A percentile compares a stretch with the other conserved stretches of the same genome.
These are phyloP conservation scores for Podiceps cristatus DNA, from an alignment of 2,113 vertebrate genomes.

Conservation along the genomic window DNA sequence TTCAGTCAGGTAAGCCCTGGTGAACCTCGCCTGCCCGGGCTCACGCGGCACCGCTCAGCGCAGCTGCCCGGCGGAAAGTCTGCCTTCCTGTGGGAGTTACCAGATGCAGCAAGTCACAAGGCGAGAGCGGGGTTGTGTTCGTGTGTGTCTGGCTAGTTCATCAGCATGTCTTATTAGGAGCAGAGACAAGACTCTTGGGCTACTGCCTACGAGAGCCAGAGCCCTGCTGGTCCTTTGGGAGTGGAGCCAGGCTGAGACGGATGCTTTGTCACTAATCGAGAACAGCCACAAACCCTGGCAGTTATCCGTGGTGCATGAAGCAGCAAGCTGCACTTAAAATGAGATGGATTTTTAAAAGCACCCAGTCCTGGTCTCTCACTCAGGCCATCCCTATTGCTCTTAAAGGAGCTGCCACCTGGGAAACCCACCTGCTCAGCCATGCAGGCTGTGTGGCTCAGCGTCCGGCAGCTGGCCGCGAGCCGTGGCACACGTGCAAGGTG, in stretches of 20 bases:
- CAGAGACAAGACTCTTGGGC: background rate
- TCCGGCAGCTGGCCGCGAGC: accelerated
- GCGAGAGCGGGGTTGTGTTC: accelerated
- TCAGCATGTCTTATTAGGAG: background rate
- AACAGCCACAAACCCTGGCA: background rate
- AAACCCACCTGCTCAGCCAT: accelerated
- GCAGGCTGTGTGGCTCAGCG: accelerated
- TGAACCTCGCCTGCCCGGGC: accelerated
- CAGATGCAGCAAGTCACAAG: background rate
- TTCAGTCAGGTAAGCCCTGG: background rate
- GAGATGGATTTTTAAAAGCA: too few species aligned
- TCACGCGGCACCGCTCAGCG: accelerated
- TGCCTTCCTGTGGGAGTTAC: accelerated
- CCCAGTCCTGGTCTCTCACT: background rate
- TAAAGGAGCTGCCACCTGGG: background rate
- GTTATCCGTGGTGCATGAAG: background rate
- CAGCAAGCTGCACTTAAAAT: background rate
- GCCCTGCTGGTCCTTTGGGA: background rate
- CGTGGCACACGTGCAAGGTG: accelerated
- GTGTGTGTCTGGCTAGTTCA: background rate
- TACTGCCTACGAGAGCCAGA: background rate
- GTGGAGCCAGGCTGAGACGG: background rate
- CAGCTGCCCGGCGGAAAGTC: background rate
- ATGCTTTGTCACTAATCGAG: background rate
- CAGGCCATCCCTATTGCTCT: background rate